Base-by-base conservation (phyloP, 1,140 invertebrate species). In the Lutraria rhynchaena region DNA sequence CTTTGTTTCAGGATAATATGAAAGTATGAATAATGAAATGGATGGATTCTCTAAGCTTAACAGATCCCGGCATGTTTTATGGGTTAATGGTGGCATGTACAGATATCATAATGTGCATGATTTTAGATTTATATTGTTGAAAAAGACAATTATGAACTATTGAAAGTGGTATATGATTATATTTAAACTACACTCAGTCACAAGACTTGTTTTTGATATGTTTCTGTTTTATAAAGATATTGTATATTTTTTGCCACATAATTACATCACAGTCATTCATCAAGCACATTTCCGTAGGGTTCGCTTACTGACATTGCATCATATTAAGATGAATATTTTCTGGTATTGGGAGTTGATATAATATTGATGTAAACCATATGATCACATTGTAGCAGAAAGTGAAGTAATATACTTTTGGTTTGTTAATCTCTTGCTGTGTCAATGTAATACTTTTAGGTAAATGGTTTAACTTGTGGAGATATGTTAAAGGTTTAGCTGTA, bases 261-360 rank as follows among this genome's bases (percentile, higher is more conserved):
- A 7, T 27, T 22, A 55, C 19, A 41, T 41, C 37, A 41, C 37
- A 41, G 15, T 53, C 13, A 70, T 80, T 80, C 76, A 80, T 80
- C 35, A 46, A 80, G 76, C 76, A 80, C 76, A 80, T 70, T 80
- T 80, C 76, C 76, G 5, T n/a, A 41, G 61, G 75, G 44, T 65
- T 53, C 24, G 27, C 27, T 15, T 2, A 3, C 24, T 29, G 13
- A 29, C 7, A 13, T 58, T 24, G 22, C 24, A 58, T 31, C 31
- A 2, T 58, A 24, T 58, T 58, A n/a, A 15, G 15, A 41, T 41
- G 37, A 41, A 41, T 15, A 41, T 7, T 41, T 41, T 5, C 37
- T 41, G 37, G 63, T 46, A 67, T 49, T 63, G 41, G 63, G 63
- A 37, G 11, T 24, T 31, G 22, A 7, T 24, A 46, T 41, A 31